These are phyloP conservation scores for Myrmecophaga tridactyla DNA, from an alignment of 2,113 vertebrate species.

Conservation along the genomic window DNA sequence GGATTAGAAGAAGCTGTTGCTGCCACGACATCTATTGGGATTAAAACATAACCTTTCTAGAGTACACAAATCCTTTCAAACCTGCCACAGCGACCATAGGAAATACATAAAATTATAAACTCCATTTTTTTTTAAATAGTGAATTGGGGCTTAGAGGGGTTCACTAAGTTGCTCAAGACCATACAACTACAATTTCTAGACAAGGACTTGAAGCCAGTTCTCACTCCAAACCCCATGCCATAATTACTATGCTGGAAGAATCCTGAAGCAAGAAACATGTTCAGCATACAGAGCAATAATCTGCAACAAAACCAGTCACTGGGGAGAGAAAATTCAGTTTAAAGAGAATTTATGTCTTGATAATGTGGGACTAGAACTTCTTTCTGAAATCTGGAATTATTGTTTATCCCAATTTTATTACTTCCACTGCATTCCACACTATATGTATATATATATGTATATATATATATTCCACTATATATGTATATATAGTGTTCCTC, in stretches of 20 bases:
- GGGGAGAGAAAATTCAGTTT: background rate
- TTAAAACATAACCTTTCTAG: no score
- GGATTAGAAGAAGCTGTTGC: no score
- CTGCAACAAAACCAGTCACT: background rate
- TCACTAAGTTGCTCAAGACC: background rate
- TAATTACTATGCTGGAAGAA: background rate
- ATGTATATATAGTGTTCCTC: background rate
- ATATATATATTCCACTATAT: accelerated
- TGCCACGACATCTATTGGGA: no score
- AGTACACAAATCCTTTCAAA: no score
- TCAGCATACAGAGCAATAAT: background rate
- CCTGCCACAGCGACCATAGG: no score
- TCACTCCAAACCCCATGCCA: background rate
- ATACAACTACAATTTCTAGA: background rate
- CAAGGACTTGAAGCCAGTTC: background rate
- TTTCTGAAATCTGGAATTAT: background rate
- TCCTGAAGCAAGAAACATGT: background rate
- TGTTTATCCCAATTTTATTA: background rate
- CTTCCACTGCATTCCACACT: no score
- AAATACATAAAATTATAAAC: background rate
- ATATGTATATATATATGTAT: background rate
- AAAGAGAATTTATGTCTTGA: background rate
- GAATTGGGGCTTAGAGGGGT: background rate
- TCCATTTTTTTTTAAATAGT: background rate
- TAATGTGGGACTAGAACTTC: background rate